Evolutionary conservation across 2,797 vertebrate species (phyloP).

Genomic region (Catharus ustulatus): DNA sequence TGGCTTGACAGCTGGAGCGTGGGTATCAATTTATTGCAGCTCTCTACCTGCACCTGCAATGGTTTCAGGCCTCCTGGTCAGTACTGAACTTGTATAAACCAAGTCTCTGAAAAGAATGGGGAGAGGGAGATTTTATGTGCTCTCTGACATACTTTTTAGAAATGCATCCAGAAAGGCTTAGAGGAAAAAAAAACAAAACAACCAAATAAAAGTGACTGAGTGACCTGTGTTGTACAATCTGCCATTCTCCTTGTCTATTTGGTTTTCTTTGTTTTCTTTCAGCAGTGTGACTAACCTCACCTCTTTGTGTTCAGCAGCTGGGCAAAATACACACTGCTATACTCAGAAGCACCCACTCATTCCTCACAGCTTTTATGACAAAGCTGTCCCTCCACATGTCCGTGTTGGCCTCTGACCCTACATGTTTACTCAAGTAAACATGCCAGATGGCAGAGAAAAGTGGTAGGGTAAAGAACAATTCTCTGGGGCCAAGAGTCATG

Average conservation of each 20-base stretch:
- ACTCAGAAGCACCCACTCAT: constrained; percentile 62
- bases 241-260: not conserved
- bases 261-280: constrained; percentile 61
- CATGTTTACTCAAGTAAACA: constrained; percentile 81
- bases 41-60: constrained; percentile 19
- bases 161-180: constrained; percentile 38
- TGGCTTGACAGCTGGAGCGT: not conserved
- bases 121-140: not conserved
- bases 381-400: constrained; percentile 79
- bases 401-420: constrained; percentile 75
- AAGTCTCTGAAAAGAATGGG: constrained; percentile 15
- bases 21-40: not conserved
- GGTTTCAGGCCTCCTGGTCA: constrained; percentile 20
- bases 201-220: not conserved
- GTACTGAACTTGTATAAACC: constrained; percentile 42
- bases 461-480: constrained; percentile 73
- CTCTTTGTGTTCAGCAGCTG: constrained; percentile 57
- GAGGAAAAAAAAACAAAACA: not conserved
- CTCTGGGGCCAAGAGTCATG: constrained; percentile 66
- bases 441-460: constrained; percentile 82
- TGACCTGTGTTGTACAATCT: constrained; percentile 9
- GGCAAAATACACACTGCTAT: constrained; percentile 46
- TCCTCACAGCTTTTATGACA: constrained; percentile 72
- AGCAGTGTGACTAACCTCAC: constrained; percentile 46
- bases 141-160: constrained; percentile 43